Conservation (phyloP, 1,140 invertebrate species). For the Cydia fagiglandana region DNA sequence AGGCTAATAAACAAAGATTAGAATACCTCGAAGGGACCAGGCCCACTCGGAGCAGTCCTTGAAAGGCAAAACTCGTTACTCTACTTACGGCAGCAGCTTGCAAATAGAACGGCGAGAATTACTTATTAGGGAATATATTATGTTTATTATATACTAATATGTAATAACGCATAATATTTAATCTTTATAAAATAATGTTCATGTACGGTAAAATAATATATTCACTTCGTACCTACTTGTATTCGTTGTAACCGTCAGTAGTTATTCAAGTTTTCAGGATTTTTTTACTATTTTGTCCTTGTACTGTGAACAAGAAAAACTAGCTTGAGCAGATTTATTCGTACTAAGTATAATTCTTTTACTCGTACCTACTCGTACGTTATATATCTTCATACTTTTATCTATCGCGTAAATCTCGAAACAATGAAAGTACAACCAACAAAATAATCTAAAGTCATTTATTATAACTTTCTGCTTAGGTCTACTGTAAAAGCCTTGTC, state of each 20-base stretch:
- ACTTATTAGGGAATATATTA: slow-evolving; percentile 11
- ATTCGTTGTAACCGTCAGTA: background rate
- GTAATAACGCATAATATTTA: no score
- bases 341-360: no score
- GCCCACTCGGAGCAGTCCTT: slow-evolving; percentile 19
- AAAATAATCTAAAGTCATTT: no score
- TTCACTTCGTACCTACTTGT: background rate
- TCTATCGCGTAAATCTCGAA: background rate
- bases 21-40: slow-evolving; percentile 6
- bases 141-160: no score
- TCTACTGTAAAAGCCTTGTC: background rate
- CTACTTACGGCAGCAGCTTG: slow-evolving; percentile 5
- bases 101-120: slow-evolving; percentile 10
- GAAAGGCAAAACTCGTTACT: slow-evolving; percentile 30
- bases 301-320: background rate
- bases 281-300: background rate
- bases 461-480: background rate
- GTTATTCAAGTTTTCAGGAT: background rate
- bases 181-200: background rate
- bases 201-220: slow-evolving; percentile 1
- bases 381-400: no score
- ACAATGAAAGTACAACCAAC: no score
- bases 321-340: background rate
- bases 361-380: no score
- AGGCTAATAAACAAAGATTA: slow-evolving; percentile 31